These are phyloP conservation scores for Sinocyclocheilus grahami DNA, from an alignment of 2,113 vertebrate species.

Conservation along the genomic window DNA sequence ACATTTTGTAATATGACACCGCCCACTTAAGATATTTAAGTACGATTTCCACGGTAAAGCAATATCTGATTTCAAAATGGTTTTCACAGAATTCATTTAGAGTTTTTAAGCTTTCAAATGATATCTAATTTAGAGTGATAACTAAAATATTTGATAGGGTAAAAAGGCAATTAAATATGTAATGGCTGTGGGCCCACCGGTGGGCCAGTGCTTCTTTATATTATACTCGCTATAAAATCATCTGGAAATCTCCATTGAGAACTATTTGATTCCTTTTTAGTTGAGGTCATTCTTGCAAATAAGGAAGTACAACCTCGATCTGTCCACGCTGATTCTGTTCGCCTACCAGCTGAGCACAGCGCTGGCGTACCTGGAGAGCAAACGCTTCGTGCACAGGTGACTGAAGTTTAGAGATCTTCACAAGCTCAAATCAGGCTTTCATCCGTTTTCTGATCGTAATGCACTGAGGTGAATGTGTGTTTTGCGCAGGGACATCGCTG, in stretches of 20 bases:
- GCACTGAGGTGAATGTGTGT: not conserved
- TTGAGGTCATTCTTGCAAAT: slow-evolving; percentile 95
- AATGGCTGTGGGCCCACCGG: too few species aligned
- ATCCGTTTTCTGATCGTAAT: not conserved
- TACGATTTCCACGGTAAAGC: too few species aligned
- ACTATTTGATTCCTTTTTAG: slow-evolving; percentile 67
- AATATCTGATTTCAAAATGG: too few species aligned
- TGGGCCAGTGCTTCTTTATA: too few species aligned
- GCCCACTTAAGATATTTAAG: too few species aligned
- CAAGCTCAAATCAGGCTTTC: not conserved
- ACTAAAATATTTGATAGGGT: too few species aligned
- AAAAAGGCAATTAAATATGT: too few species aligned
- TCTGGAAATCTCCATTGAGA: not conserved
- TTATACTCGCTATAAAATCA: not conserved
- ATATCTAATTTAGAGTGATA: too few species aligned
- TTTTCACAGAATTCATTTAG: too few species aligned
- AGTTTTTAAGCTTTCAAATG: too few species aligned
- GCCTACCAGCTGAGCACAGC: slow-evolving; percentile 96
- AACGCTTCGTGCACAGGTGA: slow-evolving; percentile 98
- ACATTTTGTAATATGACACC: too few species aligned
- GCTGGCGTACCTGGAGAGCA: slow-evolving; percentile 96
- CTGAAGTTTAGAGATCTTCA: not conserved
- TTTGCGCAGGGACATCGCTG: slow-evolving; percentile 91
- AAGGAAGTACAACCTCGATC: slow-evolving; percentile 93
- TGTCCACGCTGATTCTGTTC: slow-evolving; percentile 92